Evolutionary conservation across 2,797 vertebrate species (phyloP).

Genomic region (Cynopterus sphinx): DNA sequence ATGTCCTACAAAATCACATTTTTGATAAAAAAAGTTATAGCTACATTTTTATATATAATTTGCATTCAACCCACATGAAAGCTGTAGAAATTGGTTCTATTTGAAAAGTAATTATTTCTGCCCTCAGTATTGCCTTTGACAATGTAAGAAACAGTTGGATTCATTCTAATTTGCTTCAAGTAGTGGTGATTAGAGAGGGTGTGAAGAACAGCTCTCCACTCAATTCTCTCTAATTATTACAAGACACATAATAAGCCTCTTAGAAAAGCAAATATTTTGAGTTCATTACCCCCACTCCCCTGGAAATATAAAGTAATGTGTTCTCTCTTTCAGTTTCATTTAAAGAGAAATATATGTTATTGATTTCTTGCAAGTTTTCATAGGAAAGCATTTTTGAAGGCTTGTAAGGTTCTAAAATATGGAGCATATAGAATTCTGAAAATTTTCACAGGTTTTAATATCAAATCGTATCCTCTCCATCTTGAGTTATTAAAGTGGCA

Average conservation of each 20-base stretch:
- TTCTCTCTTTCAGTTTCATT: background rate
- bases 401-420: background rate
- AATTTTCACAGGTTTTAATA: background rate
- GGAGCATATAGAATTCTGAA: background rate
- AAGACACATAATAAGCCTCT: slow-evolving; percentile 50
- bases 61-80: slow-evolving; percentile 33
- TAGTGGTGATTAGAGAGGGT: slow-evolving; percentile 69
- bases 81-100: slow-evolving; percentile 47
- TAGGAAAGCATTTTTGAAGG: background rate
- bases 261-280: slow-evolving; percentile 63
- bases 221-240: slow-evolving; percentile 67
- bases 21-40: slow-evolving; percentile 36
- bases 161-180: slow-evolving; percentile 72
- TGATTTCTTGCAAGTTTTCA: background rate
- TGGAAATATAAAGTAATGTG: background rate
- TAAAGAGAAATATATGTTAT: background rate
- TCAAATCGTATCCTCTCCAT: background rate
- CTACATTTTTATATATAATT: slow-evolving; percentile 47
- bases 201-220: slow-evolving; percentile 57
- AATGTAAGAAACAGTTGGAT: slow-evolving; percentile 60
- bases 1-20: background rate
- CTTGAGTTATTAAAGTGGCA: background rate
- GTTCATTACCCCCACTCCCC: background rate
- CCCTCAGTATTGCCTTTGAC: slow-evolving; percentile 66
- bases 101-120: slow-evolving; percentile 55